These are phyloP conservation scores for Chascanopsetta lugubris DNA, from an alignment of 2,113 vertebrate species.

Conservation along the genomic window DNA sequence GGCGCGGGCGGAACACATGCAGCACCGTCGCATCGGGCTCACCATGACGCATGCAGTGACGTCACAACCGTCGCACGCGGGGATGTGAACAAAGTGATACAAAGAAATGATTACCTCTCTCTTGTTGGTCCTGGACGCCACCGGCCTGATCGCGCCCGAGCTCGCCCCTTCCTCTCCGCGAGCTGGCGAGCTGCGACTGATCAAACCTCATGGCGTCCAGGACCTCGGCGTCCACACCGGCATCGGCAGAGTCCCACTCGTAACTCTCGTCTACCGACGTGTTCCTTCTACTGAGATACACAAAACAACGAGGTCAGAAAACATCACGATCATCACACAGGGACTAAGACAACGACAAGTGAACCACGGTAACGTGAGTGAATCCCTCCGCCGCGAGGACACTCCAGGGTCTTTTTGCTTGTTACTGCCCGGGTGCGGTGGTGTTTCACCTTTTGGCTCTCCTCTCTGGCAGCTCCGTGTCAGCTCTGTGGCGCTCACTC, in stretches of 20 bases:
- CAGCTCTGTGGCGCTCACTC: constrained; percentile 66
- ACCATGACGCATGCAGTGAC: constrained; percentile 47
- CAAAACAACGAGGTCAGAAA: constrained; percentile 52
- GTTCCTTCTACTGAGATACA: constrained; percentile 80
- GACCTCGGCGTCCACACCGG: constrained; percentile 72
- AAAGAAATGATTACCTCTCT: constrained; percentile 69
- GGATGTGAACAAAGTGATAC: background rate
- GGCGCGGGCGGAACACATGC: constrained; percentile 54
- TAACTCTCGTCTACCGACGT: constrained; percentile 86
- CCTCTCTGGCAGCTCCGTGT: constrained; percentile 63
- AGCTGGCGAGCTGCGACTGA: constrained; percentile 52
- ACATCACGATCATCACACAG: constrained; percentile 27
- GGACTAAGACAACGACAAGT: constrained; percentile 5
- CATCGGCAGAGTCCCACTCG: constrained; percentile 82
- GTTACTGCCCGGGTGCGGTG: constrained; percentile 40
- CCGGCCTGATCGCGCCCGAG: constrained; percentile 49
- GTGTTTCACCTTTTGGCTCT: constrained; percentile 81
- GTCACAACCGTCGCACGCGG: background rate
- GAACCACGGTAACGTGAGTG: constrained; percentile 42
- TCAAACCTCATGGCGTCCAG: constrained; percentile 75
- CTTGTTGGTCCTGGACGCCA: constrained; percentile 74
- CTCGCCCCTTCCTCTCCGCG: constrained; percentile 40
- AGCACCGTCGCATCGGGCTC: constrained; percentile 39
- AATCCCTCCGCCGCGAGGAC: constrained; percentile 41
- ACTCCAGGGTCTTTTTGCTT: constrained; percentile 43